Conservation (phyloP, 2,797 vertebrate species). For the Catostomus latipinnis region DNA sequence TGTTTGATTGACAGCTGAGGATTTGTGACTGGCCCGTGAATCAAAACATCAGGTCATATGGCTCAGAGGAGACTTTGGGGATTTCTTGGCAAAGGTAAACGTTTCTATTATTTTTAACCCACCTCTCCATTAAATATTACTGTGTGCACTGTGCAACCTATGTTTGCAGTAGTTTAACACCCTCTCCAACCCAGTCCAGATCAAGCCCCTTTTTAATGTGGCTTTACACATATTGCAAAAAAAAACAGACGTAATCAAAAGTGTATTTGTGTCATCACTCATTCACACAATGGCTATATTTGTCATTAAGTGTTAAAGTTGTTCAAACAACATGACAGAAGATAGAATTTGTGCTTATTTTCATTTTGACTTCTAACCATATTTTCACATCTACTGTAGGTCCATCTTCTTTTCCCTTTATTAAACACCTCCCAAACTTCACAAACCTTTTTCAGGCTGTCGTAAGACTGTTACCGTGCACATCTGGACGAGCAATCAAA, state of each 20-base stretch:
- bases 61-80: conserved; percentile 99
- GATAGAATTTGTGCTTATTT: conserved; percentile 3
- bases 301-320: no score
- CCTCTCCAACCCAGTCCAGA: conserved; percentile 7
- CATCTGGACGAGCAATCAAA: background rate
- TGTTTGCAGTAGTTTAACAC: conserved; percentile 31
- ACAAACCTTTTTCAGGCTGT: conserved; percentile 20
- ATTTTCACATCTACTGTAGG: conserved; percentile 1
- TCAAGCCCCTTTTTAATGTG: background rate
- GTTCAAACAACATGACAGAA: no score
- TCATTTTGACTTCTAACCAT: conserved; percentile 15
- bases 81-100: conserved; percentile 99
- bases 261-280: conserved; percentile 7
- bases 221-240: background rate
- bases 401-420: conserved; percentile 6
- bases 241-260: background rate
- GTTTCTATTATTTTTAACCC: conserved; percentile 97
- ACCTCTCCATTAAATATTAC: conserved; percentile 51
- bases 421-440: background rate
- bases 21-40: conserved; percentile 99
- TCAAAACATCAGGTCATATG: conserved; percentile 99
- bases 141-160: conserved; percentile 21
- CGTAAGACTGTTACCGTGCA: background rate
- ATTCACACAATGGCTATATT: no score
- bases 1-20: conserved; percentile 99